Evolutionary conservation across 2,113 vertebrate genomes (phyloP).

Genomic region (Epinephelus moara): DNA sequence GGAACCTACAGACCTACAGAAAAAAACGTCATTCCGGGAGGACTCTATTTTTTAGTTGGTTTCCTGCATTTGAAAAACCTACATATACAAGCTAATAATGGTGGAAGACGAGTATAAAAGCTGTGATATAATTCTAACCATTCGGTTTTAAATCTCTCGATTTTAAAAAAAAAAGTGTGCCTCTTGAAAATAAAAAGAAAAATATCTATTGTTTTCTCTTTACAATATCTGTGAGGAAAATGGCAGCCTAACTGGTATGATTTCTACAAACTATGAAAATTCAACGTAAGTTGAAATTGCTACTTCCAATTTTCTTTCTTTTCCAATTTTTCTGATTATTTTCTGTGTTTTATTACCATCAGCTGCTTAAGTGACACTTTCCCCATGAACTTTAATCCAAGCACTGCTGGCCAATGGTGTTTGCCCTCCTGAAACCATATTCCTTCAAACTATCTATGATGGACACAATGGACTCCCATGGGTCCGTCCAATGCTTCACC

Average conservation of each 20-base stretch:
- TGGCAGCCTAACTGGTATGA: too few species aligned
- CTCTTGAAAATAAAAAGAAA: background rate
- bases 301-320: background rate
- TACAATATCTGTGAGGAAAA: background rate
- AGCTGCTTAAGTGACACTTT: background rate
- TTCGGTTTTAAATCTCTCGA: too few species aligned
- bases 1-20: too few species aligned
- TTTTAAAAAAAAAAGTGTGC: background rate
- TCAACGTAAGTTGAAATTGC: background rate
- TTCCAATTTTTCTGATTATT: background rate
- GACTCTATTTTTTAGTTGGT: too few species aligned
- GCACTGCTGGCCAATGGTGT: background rate
- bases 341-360: background rate
- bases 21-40: too few species aligned
- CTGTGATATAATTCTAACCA: too few species aligned
- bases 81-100: too few species aligned
- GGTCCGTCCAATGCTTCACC: background rate
- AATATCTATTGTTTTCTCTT: too few species aligned
- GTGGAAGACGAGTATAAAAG: too few species aligned
- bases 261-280: background rate
- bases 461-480: background rate
- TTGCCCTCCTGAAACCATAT: constrained; percentile 3
- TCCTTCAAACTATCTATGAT: background rate
- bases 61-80: too few species aligned
- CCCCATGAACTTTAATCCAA: background rate